phyloP scores from a whole-genome alignment of 2,888 invertebrate species.

The Cerceris rybyensis region DNA sequence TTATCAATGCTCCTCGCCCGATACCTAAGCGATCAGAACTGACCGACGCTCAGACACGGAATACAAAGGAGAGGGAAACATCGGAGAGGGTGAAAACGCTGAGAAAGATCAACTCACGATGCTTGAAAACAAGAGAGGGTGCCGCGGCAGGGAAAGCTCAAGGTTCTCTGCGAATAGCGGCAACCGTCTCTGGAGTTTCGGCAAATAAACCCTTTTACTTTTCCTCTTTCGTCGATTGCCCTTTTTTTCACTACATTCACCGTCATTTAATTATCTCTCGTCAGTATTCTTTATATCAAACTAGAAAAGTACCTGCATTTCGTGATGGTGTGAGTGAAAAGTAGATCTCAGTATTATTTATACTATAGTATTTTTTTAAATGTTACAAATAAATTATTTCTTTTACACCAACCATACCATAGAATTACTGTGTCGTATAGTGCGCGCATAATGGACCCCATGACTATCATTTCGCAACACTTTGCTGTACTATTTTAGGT shows the following conservation, averaged over 20 bases:
- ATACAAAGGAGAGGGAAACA: constrained; percentile 53
- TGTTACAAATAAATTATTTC: no score
- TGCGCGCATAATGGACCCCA: no score
- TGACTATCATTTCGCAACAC: no score
- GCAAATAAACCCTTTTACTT: constrained; percentile 2
- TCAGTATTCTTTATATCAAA: no score
- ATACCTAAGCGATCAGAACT: constrained; percentile 49
- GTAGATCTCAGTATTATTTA: no score
- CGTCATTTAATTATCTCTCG: no score
- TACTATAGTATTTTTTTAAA: no score
- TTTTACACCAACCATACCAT: no score
- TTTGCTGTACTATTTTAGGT: no score
- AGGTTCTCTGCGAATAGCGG: neutral
- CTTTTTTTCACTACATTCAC: neutral
- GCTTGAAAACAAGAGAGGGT: neutral
- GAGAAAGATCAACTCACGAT: constrained; percentile 19
- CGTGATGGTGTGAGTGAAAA: no score
- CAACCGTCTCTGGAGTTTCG: constrained; percentile 16
- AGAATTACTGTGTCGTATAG: no score
- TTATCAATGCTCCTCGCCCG: constrained; percentile 51
- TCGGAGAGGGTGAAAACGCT: constrained; percentile 6
- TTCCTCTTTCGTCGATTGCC: neutral
- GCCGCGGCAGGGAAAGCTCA: constrained; percentile 12
- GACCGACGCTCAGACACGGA: constrained; percentile 47
- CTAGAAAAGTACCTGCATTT: no score